Evolutionary conservation across 53 echinoderm and acorn worm genomes (phyloP), one percentile per base, ranked within the genome.

Genomic region (Pentamera pediparva): DNA sequence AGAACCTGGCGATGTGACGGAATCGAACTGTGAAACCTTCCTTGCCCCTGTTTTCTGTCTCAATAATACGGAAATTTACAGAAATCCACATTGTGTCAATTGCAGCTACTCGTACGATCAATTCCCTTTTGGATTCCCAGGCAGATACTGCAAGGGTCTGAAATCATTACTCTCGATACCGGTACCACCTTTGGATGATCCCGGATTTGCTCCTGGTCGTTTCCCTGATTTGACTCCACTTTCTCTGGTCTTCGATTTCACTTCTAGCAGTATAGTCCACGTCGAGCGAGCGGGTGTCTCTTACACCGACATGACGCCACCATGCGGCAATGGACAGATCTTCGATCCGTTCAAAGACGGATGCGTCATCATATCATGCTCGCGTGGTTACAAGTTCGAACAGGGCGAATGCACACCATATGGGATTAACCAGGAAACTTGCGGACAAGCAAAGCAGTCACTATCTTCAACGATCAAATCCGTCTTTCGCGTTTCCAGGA

Each of bases 211-310:
- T 2, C 4, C 19, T 35, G 19, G 19, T n/a, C 5, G 21, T 6
- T 33, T 19, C 2, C 36, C n/a, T 18, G 37, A 62, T 15, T n/a
- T 62, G 5, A 38, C 37, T 36, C 38, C 63, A 2, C 19, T 62
- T n/a, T 62, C 63, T 8, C 22, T 62, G 15, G 39, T 62, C 30
- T 62, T 62, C 24, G 63, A 62, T 18, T 62, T 62, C 37, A 62
- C 18, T 33, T 62, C 63, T 13, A 17, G 24, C 18, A 62, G 63
- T 62, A 38, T 35, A 33, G 35, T 35, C n/a, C 35, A 38, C 7
- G 21, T 62, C 1, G 63, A 62, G 30, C 35, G 21, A n/a, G 63
- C 35, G 21, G 38, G 38, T 4, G 18, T 62, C 17, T 17, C 19
- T 13, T 61, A 27, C 15, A 19, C 4, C n/a, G 38, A 35, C 1